These are phyloP conservation scores for Xanthorhoe designata DNA, from an alignment of 2,888 invertebrate species.

Conservation along the genomic window DNA sequence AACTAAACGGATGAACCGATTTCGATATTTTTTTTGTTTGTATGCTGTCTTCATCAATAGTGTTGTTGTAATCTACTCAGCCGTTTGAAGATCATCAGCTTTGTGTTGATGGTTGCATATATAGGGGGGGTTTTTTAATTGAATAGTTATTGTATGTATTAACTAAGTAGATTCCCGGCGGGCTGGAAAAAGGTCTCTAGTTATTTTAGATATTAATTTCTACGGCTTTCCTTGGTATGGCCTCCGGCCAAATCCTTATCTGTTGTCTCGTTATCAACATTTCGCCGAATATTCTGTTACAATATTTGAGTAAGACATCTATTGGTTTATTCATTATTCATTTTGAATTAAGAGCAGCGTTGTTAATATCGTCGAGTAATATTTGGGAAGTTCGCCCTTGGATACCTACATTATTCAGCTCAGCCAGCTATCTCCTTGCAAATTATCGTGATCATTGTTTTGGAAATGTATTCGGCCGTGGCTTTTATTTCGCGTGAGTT, in stretches of 20 bases:
- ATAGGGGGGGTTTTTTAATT: too few species aligned
- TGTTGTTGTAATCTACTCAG: too few species aligned
- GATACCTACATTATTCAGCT: conserved; percentile 14
- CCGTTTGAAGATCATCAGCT: too few species aligned
- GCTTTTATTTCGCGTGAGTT: conserved; percentile 13
- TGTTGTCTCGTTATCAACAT: conserved; percentile 7
- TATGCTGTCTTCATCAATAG: too few species aligned
- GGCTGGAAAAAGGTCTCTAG: not conserved
- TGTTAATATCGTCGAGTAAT: conserved; percentile 28
- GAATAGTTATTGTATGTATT: not conserved
- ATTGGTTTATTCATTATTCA: conserved; percentile 53
- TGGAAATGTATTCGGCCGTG: conserved; percentile 13
- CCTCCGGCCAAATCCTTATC: conserved; percentile 14
- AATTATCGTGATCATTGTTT: conserved; percentile 25
- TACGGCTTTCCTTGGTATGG: conserved; percentile 6
- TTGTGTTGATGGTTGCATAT: too few species aligned
- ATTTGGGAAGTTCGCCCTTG: conserved; percentile 26
- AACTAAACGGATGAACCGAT: too few species aligned
- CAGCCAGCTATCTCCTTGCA: conserved; percentile 1
- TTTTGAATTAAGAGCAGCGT: conserved; percentile 48
- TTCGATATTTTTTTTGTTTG: too few species aligned
- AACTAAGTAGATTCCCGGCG: not conserved
- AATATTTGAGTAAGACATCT: conserved; percentile 26
- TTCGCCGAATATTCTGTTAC: conserved; percentile 23
- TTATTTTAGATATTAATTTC: conserved; percentile 13